Conservation (phyloP, 2,797 vertebrate species). For the Silurus lanzhouensis region DNA sequence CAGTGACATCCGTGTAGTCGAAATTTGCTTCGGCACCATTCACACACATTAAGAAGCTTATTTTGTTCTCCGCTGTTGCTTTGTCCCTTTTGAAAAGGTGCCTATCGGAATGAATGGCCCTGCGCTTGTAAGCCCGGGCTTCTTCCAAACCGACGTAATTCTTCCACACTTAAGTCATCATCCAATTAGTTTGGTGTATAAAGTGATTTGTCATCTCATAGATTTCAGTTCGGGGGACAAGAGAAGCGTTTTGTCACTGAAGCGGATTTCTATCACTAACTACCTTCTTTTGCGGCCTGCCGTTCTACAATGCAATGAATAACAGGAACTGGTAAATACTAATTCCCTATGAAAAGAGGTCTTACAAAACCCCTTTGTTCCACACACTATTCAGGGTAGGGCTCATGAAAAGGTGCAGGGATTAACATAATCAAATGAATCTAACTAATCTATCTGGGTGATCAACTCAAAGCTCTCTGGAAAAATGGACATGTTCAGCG, state of each 20-base stretch:
- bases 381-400: slow-evolving; percentile 86
- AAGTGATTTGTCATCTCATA: slow-evolving; percentile 90
- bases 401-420: slow-evolving; percentile 80
- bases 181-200: slow-evolving; percentile 89
- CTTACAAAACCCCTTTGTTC: slow-evolving; percentile 88
- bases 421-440: slow-evolving; percentile 91
- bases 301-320: slow-evolving; percentile 87
- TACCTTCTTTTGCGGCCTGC: slow-evolving; percentile 81
- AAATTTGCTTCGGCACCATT: slow-evolving; percentile 53
- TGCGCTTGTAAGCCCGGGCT: slow-evolving; percentile 55
- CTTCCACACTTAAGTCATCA: slow-evolving; percentile 85
- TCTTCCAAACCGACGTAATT: slow-evolving; percentile 81
- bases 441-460: slow-evolving; percentile 89
- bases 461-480: slow-evolving; percentile 82
- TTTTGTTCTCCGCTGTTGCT: slow-evolving; percentile 40
- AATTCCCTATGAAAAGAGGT: slow-evolving; percentile 90
- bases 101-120: slow-evolving; percentile 33
- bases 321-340: slow-evolving; percentile 87
- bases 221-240: slow-evolving; percentile 81
- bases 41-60: slow-evolving; percentile 59
- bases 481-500: slow-evolving; percentile 46
- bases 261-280: slow-evolving; percentile 80
- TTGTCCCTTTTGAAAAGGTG: slow-evolving; percentile 42
- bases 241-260: slow-evolving; percentile 87
- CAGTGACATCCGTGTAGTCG: slow-evolving; percentile 43